Evolutionary conservation across 2,888 invertebrate genomes (phyloP).

Genomic region (Rhagophthalmus giganteus): DNA sequence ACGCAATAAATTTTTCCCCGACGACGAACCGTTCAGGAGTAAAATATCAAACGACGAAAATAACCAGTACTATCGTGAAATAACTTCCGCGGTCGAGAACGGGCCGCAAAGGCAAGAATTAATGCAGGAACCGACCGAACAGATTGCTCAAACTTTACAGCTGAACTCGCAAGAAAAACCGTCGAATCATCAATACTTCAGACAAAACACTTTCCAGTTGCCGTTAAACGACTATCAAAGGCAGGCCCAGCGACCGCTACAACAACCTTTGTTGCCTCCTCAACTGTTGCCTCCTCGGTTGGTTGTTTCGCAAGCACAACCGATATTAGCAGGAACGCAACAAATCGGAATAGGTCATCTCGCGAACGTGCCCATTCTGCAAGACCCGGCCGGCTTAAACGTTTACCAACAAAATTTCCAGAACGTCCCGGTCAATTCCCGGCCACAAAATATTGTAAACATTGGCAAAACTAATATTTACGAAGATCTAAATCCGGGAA

Average conservation of each 20-base stretch:
- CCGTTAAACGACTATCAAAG: too few species aligned
- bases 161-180: constrained; percentile 37
- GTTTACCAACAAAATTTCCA: constrained; percentile 14
- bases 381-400: constrained; percentile 4
- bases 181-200: constrained; percentile 11
- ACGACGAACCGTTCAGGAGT: constrained; percentile 10
- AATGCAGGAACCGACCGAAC: constrained; percentile 36
- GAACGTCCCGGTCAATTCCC: constrained; percentile 16
- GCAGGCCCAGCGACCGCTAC: too few species aligned
- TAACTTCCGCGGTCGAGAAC: constrained; percentile 37
- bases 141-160: constrained; percentile 24
- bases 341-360: constrained; percentile 3
- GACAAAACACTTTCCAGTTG: constrained; percentile 22
- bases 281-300: constrained; percentile 15
- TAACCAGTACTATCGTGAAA: constrained; percentile 11
- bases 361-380: constrained; percentile 1
- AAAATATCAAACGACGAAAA: constrained; percentile 9
- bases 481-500: constrained; percentile 14
- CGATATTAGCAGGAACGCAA: constrained; percentile 22
- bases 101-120: constrained; percentile 45
- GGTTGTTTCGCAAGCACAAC: constrained; percentile 17
- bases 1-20: constrained; percentile 42
- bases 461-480: constrained; percentile 4
- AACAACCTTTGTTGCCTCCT: constrained; percentile 22
- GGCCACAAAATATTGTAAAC: constrained; percentile 3